A percentile compares a stretch with the other conserved stretches of the same genome.
Evolutionary conservation across 2,797 vertebrate genomes (phyloP).

Genomic region (Mustela erminea): DNA sequence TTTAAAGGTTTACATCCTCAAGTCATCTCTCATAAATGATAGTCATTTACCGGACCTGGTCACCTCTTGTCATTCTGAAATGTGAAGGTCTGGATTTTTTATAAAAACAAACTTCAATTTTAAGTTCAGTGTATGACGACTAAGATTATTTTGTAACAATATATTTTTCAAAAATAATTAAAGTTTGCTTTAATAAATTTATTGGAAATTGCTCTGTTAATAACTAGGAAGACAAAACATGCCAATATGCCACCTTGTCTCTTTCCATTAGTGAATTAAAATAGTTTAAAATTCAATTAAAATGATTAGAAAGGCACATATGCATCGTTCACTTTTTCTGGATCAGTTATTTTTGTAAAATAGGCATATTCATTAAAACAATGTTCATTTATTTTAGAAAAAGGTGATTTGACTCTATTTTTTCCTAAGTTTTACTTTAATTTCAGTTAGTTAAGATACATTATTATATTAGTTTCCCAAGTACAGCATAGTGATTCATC

Average conservation of each 20-base stretch:
- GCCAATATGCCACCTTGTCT: constrained; percentile 46
- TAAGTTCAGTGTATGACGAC: constrained; percentile 16
- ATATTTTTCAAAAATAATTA: constrained; percentile 33
- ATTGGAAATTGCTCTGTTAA: constrained; percentile 32
- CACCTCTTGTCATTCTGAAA: neutral
- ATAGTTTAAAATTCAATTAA: constrained; percentile 59
- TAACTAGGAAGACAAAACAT: constrained; percentile 30
- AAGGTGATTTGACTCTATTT: neutral
- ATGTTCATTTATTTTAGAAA: neutral
- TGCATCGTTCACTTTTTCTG: neutral
- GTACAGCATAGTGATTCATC: neutral
- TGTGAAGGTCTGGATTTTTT: neutral
- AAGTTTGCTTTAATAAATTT: constrained; percentile 1
- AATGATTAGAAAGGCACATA: constrained; percentile 15
- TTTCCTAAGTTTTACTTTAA: neutral
- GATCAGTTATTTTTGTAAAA: constrained; percentile 56
- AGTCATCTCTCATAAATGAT: neutral
- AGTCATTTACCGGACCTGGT: neutral
- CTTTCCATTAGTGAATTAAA: constrained; percentile 56
- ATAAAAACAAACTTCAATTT: neutral
- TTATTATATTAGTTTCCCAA: neutral
- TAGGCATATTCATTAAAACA: constrained; percentile 24
- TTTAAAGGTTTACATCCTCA: neutral
- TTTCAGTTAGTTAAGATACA: neutral
- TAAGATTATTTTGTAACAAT: neutral